Conservation (phyloP, 2,113 vertebrate species). For the Psophia crepitans region DNA sequence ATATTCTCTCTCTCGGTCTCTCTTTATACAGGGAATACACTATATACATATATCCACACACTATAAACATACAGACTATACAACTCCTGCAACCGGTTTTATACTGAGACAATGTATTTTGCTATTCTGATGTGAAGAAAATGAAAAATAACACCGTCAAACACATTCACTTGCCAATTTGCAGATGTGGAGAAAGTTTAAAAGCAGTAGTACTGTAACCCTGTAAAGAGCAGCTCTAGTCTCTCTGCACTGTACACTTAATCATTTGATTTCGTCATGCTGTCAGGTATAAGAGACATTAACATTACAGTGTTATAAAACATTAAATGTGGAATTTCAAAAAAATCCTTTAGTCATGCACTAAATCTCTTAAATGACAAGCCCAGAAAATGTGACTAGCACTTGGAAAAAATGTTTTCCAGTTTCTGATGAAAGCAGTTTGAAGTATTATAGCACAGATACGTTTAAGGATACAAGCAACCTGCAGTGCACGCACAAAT, state of each 20-base stretch:
- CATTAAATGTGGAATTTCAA: not conserved
- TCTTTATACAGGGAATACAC: not conserved
- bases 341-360: not conserved
- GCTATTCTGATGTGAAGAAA: not conserved
- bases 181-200: conserved; percentile 42
- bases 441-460: not conserved
- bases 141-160: not conserved
- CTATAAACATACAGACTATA: not conserved
- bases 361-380: not conserved
- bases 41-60: not conserved
- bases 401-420: not conserved
- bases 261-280: not conserved
- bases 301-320: not conserved
- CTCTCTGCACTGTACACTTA: not conserved
- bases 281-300: not conserved
- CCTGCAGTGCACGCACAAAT: not conserved
- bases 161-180: not conserved
- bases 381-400: not conserved
- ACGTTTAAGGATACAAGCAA: not conserved
- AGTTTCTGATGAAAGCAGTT: not conserved
- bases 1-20: conserved; percentile 1
- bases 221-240: not conserved
- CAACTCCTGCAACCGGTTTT: not conserved
- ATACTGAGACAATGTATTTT: not conserved
- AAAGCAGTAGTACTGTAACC: not conserved